Base-by-base conservation (phyloP, 2,797 vertebrate species). In the Poecilia picta region DNA sequence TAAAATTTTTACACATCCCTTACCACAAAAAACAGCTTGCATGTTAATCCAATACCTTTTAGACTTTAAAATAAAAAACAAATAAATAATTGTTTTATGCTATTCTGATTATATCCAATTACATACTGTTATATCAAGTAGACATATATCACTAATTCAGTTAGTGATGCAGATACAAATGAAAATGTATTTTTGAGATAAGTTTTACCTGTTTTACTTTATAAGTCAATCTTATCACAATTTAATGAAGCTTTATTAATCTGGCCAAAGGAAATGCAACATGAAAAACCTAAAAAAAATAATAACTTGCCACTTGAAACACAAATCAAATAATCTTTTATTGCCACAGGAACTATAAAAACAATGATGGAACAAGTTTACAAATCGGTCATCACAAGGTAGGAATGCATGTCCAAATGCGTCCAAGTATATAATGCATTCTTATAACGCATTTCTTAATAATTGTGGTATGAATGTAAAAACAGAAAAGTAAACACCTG, bases 331-430 rank as follows among this genome's bases (percentile, higher is more conserved):
- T 75, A 5, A 83, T 71, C 59, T 76, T 81, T 74, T 77, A 76
- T 83, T 85, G 82, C 80, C 81, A 83, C 79, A 76, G 23, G 59
- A 77, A 87, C 87, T 85, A 87, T 74, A 81, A 80, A 64, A 80
- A 76, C 73, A 85, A 75, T 80, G 81, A 79, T 76, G 70, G 51
- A 55, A 88, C 51, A 84, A 36, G 75, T 89, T 86, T 80, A 89
- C 80, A 91, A 86, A 88, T 84, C 73, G 86, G 81, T 89, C 88
- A 89, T 90, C 83, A 82, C 74, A 84, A 92, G 82, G 87, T 80
- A 92, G 90, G 91, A 94, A 94, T 93, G 92, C 84, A 89, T 75
- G 71, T 91, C 83, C 77, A 83, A 82, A 81, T 79, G 75, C 77
- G 66, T 86, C 83, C 53, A 90, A 83, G 85, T 82, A 11, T 75